Percentiles rank a stretch among this genome's conserved stretches.
Conservation (phyloP, 1,140 invertebrate species). For the Trichonephila clavata region DNA sequence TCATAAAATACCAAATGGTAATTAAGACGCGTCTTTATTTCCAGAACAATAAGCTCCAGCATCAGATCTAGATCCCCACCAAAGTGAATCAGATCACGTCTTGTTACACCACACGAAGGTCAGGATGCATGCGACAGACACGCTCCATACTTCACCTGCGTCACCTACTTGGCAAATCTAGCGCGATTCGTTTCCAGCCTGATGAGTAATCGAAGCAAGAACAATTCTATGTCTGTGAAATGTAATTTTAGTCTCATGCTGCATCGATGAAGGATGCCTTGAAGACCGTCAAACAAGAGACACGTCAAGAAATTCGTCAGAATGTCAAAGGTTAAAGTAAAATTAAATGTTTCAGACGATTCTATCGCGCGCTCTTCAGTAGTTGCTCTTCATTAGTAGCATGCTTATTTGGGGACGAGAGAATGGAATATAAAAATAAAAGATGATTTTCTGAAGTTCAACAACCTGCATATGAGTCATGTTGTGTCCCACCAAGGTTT, state of each 20-base stretch:
- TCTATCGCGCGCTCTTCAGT: too few species aligned
- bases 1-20: background rate
- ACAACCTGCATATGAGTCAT: too few species aligned
- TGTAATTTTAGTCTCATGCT: background rate
- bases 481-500: too few species aligned
- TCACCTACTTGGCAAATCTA: conserved; percentile 28
- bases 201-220: conserved; percentile 9
- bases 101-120: background rate
- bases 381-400: too few species aligned
- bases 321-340: background rate
- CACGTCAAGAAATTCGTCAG: background rate
- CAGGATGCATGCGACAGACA: background rate
- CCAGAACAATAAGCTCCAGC: background rate
- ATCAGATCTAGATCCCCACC: background rate
- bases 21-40: background rate
- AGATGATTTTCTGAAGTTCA: too few species aligned
- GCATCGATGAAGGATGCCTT: background rate
- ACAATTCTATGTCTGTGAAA: background rate
- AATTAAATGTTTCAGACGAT: background rate
- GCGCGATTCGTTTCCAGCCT: background rate
- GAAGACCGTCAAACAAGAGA: background rate
- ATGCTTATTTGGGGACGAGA: too few species aligned
- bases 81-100: background rate
- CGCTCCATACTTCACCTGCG: conserved; percentile 23
- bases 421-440: too few species aligned